Evolutionary conservation across 2,888 invertebrate species (phyloP), one percentile per base, ranked within the genome.

Genomic region (Hypolimnas misippus): DNA sequence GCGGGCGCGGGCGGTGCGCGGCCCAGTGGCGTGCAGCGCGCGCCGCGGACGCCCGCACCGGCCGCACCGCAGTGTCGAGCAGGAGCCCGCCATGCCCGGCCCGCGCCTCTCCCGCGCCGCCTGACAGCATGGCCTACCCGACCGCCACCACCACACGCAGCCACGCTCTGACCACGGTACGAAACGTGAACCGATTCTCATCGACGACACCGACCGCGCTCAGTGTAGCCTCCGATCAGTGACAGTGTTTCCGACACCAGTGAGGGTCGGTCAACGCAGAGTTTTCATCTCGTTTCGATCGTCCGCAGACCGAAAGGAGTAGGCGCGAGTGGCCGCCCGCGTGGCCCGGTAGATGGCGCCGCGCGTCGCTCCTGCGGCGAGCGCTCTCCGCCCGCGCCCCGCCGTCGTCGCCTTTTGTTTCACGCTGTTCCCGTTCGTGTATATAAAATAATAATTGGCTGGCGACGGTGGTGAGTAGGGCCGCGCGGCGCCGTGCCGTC

Each of bases 81-180:
- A 86, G 86, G 76, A 88, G 83, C 87, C 89, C 89, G 91, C 89
- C 91, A 91, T 91, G 91, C 91, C 89, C 89, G 91, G 90, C 89
- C 87, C 89, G 91, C 91, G 91, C 89, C 86, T 88, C 82, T 85
- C 82, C 82, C 89, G 90, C 89, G 91, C 88, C 87, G 89, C 90
- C 90, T 90, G 91, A 92, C 91, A 92, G 91, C 91, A 91, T 92
- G 91, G 91, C 90, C 89, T 74, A 77, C 81, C 87, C 88, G 86
- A 89, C 87, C 90, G 91, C 91, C 88, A 89, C 89, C 90, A 88
- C 84, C 90, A 87, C 91, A 87, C 91, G 89, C 90, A 91, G 89
- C 91, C 89, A 90, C 90, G 91, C 91, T 89, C 91, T 90, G 90
- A 91, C 91, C 87, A 92, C 91, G 91, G 91, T 92, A 92, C 86